Evolutionary conservation across 2,113 vertebrate species (phyloP).

Genomic region (Gasterosteus aculeatus): DNA sequence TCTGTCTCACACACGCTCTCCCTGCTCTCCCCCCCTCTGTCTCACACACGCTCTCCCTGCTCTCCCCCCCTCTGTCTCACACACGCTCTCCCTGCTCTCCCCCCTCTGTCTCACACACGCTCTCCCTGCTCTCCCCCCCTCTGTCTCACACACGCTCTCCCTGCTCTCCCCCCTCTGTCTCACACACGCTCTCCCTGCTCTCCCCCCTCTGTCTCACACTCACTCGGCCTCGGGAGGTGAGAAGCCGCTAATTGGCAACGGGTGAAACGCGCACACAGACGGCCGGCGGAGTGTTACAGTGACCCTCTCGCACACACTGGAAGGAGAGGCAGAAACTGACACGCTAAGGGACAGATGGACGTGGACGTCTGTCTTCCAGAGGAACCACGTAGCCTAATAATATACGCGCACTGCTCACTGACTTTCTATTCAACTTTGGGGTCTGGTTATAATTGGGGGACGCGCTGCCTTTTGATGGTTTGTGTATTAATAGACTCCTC

Average conservation of each 20-base stretch:
- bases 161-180: too few relatives aligned
- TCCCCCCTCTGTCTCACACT: conserved; percentile 61
- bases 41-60: too few relatives aligned
- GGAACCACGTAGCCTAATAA: conserved; percentile 53
- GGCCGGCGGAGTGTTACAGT: conserved; percentile 34
- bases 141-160: too few relatives aligned
- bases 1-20: too few relatives aligned
- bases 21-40: too few relatives aligned
- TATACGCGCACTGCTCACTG: conserved; percentile 37
- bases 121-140: too few relatives aligned
- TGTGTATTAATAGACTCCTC: conserved; percentile 29
- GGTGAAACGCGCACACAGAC: conserved; percentile 42
- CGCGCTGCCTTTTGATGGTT: conserved; percentile 25
- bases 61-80: too few relatives aligned
- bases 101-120: too few relatives aligned
- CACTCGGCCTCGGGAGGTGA: conserved; percentile 65
- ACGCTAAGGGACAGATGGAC: conserved; percentile 49
- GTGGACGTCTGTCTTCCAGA: conserved; percentile 48
- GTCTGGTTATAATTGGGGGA: conserved; percentile 33
- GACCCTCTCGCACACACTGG: background rate
- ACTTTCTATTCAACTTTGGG: conserved; percentile 50
- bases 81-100: too few relatives aligned
- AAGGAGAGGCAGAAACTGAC: conserved; percentile 46
- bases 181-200: background rate
- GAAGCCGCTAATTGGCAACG: conserved; percentile 77